Evolutionary conservation across 2,888 invertebrate genomes (phyloP).

Genomic region (Saturnia japonica): DNA sequence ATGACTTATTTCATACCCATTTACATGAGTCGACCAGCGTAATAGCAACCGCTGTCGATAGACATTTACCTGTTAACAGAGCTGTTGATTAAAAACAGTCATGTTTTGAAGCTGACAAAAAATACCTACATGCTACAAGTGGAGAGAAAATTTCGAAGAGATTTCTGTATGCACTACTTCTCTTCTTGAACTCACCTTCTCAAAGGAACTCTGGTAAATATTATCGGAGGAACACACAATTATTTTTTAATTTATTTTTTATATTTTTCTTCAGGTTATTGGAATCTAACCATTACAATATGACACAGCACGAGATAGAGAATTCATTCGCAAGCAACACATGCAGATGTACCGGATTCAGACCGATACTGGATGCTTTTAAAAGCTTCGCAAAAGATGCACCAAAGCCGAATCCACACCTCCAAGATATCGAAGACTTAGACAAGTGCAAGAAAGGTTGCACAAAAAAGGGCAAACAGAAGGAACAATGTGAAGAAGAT

Average conservation of each 20-base stretch:
- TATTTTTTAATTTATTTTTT: neutral
- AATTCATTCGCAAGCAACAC: conserved; percentile 88
- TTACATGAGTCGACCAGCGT: neutral
- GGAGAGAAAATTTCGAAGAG: no score
- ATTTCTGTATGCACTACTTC: no score
- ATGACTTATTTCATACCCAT: neutral
- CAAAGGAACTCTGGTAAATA: no score
- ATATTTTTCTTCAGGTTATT: conserved; percentile 28
- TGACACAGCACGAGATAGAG: conserved; percentile 81
- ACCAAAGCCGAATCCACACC: conserved; percentile 41
- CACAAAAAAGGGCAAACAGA: conserved; percentile 54
- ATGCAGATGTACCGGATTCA: conserved; percentile 91
- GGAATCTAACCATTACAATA: conserved; percentile 34
- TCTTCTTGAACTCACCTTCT: no score
- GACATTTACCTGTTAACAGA: neutral
- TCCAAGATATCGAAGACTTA: conserved; percentile 73
- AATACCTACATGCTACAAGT: no score
- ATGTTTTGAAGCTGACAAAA: no score
- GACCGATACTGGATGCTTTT: conserved; percentile 89
- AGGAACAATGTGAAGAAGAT: conserved; percentile 52
- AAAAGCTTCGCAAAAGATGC: conserved; percentile 87
- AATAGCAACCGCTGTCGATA: neutral
- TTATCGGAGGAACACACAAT: no score
- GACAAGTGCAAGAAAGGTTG: conserved; percentile 41
- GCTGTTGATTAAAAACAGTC: no score